Conservation (phyloP, 2,888 invertebrate species). For the Leptopterna dolabrata region DNA sequence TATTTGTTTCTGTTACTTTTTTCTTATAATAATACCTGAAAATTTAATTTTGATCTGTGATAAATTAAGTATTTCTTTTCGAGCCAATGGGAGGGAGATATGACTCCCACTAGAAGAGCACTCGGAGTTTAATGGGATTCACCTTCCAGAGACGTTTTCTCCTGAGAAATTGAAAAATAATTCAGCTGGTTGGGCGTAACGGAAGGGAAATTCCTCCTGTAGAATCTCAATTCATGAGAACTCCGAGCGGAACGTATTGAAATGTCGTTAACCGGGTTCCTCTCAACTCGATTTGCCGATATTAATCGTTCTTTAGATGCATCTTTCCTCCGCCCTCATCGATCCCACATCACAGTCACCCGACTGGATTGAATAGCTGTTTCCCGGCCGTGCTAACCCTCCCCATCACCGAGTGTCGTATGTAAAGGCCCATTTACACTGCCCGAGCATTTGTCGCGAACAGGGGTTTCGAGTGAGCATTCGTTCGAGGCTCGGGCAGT, state of each 20-base stretch:
- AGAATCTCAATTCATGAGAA: not conserved
- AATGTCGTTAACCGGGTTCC: conserved; percentile 5
- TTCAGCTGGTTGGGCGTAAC: not conserved
- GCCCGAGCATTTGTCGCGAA: too few relatives aligned
- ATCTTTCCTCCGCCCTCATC: not conserved
- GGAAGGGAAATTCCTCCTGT: not conserved
- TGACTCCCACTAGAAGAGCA: too few relatives aligned
- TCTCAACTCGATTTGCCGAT: conserved; percentile 44
- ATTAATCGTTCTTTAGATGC: conserved; percentile 30
- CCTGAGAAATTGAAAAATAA: not conserved
- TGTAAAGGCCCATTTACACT: too few relatives aligned
- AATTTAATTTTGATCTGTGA: too few relatives aligned
- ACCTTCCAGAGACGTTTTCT: too few relatives aligned
- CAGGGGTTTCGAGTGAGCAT: too few relatives aligned
- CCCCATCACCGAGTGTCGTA: not conserved
- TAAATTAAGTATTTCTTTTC: too few relatives aligned
- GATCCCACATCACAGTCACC: not conserved
- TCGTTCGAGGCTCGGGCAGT: too few relatives aligned
- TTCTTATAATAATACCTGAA: too few relatives aligned
- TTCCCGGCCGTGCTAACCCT: not conserved
- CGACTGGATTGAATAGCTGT: not conserved
- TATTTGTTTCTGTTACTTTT: too few relatives aligned
- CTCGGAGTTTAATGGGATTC: too few relatives aligned
- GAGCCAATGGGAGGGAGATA: too few relatives aligned
- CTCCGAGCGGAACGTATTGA: conserved; percentile 12